Evolutionary conservation across 2,888 invertebrate genomes (phyloP).

Genomic region (Pandemis corylana): DNA sequence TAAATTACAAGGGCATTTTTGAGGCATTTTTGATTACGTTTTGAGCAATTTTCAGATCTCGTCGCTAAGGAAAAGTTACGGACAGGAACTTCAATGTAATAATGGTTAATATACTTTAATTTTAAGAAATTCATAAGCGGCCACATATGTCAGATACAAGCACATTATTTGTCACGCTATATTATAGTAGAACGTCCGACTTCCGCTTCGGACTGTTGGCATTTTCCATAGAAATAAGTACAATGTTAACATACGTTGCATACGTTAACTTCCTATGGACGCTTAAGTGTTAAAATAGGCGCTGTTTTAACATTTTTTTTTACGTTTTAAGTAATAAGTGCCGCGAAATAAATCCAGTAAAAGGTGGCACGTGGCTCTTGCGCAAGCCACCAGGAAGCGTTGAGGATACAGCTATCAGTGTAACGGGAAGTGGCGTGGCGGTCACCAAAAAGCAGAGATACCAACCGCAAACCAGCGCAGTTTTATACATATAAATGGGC

Average conservation of each 20-base stretch:
- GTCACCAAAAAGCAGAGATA: slow-evolving; percentile 54
- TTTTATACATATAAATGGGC: slow-evolving; percentile 14
- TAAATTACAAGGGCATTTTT: background rate
- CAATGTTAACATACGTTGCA: background rate
- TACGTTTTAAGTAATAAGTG: background rate
- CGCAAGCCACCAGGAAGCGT: slow-evolving; percentile 71
- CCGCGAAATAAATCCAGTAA: slow-evolving; percentile 36
- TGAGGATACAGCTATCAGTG: slow-evolving; percentile 64
- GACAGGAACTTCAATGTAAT: no score
- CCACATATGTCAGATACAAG: no score
- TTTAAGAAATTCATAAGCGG: no score
- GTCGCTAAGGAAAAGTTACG: no score
- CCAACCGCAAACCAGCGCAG: slow-evolving; percentile 15
- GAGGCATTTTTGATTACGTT: no score
- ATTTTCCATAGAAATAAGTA: background rate
- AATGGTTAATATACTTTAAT: no score
- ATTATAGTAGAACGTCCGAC: background rate
- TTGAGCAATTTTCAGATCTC: no score
- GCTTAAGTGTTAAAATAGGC: background rate
- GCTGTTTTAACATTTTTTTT: background rate
- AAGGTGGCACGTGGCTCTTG: slow-evolving; percentile 58
- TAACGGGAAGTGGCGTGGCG: slow-evolving; percentile 68
- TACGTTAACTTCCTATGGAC: background rate
- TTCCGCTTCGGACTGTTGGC: background rate
- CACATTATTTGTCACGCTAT: no score